Evolutionary conservation across 2,113 vertebrate species (phyloP).

Genomic region (Falcunculus frontatus): DNA sequence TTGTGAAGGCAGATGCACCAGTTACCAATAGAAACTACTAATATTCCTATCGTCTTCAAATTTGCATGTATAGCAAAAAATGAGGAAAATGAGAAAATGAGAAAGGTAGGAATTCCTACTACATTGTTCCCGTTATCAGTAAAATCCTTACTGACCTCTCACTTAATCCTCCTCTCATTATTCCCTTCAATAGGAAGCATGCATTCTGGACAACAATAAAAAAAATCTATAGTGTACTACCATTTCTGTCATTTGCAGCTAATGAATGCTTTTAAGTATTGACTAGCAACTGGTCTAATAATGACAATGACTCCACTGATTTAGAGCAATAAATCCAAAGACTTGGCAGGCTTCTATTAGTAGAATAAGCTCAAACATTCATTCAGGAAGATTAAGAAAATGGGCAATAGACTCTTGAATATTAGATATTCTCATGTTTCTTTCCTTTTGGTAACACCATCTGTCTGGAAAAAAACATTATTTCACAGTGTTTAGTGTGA

Average conservation of each 20-base stretch:
- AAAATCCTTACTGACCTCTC: slow-evolving; percentile 48
- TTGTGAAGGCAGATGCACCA: background rate
- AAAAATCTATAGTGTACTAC: slow-evolving; percentile 58
- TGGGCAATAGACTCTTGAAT: background rate
- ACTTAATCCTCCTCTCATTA: slow-evolving; percentile 57
- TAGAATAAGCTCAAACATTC: slow-evolving; percentile 61
- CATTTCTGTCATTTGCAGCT: slow-evolving; percentile 69
- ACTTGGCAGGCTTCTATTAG: slow-evolving; percentile 37
- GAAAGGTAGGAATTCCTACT: background rate
- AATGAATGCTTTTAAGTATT: slow-evolving; percentile 68
- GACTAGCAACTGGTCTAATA: slow-evolving; percentile 57
- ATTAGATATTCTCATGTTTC: slow-evolving; percentile 17
- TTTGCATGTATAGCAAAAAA: background rate
- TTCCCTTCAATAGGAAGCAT: slow-evolving; percentile 52
- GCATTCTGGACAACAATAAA: slow-evolving; percentile 60
- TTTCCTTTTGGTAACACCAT: background rate
- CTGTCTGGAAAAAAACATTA: background rate
- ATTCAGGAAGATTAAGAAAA: slow-evolving; percentile 63
- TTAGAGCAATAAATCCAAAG: slow-evolving; percentile 68
- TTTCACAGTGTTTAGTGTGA: background rate
- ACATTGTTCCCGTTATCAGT: background rate
- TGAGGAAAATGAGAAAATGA: slow-evolving; percentile 2
- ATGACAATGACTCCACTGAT: slow-evolving; percentile 62
- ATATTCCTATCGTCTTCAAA: background rate
- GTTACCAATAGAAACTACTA: background rate